Percentiles rank a stretch among this genome's conserved stretches.
These are phyloP conservation scores for Hemiscyllium ocellatum DNA, from an alignment of 2,113 vertebrate genomes.

Conservation along the genomic window DNA sequence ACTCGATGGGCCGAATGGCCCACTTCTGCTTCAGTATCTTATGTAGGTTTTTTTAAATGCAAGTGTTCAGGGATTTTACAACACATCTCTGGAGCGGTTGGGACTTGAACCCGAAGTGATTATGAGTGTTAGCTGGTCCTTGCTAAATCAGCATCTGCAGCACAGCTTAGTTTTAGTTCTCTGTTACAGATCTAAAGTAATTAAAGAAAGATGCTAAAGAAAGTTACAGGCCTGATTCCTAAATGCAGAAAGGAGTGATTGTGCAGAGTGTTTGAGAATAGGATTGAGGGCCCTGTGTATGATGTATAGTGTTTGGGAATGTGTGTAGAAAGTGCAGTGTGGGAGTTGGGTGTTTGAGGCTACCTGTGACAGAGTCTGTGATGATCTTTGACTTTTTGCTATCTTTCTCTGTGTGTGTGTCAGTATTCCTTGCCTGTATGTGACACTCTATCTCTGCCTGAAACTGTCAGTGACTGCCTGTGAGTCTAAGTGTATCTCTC, in stretches of 20 bases:
- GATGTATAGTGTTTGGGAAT: not conserved
- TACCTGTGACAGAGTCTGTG: too few relatives aligned
- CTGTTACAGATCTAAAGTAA: not conserved
- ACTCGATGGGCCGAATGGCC: too few relatives aligned
- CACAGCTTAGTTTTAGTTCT: not conserved
- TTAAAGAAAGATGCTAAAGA: not conserved
- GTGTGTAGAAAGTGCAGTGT: not conserved
- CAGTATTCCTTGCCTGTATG: too few relatives aligned
- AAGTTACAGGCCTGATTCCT: not conserved
- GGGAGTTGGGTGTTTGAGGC: not conserved
- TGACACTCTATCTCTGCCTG: too few relatives aligned
- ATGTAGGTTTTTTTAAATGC: too few relatives aligned
- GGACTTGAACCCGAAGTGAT: not conserved
- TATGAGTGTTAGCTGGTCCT: not conserved
- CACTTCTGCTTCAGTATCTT: too few relatives aligned
- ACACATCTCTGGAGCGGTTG: too few relatives aligned
- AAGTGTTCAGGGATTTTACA: too few relatives aligned
- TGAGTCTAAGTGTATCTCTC: too few relatives aligned
- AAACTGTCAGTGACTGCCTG: too few relatives aligned
- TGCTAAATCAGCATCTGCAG: not conserved
- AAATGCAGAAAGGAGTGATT: not conserved
- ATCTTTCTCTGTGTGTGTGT: too few relatives aligned
- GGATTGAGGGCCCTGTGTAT: not conserved
- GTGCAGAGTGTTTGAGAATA: not conserved
- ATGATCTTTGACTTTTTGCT: too few relatives aligned